phyloP scores from a whole-genome alignment of 2,888 invertebrate species.

The Drymonia ruficornis region DNA sequence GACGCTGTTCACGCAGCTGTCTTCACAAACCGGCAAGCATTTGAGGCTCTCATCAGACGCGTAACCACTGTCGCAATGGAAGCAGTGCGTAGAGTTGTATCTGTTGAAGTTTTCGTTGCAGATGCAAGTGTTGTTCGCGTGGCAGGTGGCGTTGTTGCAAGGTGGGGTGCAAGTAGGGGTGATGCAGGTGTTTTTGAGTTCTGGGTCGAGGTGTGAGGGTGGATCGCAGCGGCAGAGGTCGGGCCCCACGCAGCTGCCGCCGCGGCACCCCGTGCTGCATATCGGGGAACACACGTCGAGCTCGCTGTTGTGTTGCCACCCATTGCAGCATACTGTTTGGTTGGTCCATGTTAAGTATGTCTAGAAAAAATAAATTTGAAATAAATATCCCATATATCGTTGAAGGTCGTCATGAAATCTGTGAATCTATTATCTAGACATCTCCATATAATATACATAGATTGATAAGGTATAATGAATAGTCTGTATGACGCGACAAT shows the following conservation, averaged over 20 bases:
- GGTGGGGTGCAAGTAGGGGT: constrained; percentile 55
- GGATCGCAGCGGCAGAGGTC: constrained; percentile 64
- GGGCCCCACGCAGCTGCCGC: constrained; percentile 72
- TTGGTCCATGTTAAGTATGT: constrained; percentile 49
- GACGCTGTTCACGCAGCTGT: constrained; percentile 40
- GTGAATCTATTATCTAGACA: no score
- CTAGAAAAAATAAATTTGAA: constrained; percentile 42
- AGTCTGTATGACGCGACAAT: no score
- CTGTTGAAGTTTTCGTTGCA: constrained; percentile 52
- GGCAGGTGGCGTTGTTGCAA: constrained; percentile 65
- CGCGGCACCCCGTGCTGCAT: constrained; percentile 76
- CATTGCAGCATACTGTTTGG: constrained; percentile 68
- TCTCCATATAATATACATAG: no score
- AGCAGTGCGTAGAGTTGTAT: constrained; percentile 61
- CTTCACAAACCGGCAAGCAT: constrained; percentile 42
- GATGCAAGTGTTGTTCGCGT: constrained; percentile 57
- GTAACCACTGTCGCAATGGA: constrained; percentile 50
- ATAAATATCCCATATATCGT: no score
- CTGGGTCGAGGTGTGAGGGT: constrained; percentile 56
- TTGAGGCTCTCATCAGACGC: constrained; percentile 39
- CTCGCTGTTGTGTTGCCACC: constrained; percentile 63
- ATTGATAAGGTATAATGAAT: no score
- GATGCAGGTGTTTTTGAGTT: constrained; percentile 59
- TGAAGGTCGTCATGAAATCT: no score
- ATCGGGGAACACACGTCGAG: constrained; percentile 70